Percentiles rank a stretch among this genome's conserved stretches.
Evolutionary conservation across 2,113 vertebrate species (phyloP).

Genomic region (Arothron firmamentum): DNA sequence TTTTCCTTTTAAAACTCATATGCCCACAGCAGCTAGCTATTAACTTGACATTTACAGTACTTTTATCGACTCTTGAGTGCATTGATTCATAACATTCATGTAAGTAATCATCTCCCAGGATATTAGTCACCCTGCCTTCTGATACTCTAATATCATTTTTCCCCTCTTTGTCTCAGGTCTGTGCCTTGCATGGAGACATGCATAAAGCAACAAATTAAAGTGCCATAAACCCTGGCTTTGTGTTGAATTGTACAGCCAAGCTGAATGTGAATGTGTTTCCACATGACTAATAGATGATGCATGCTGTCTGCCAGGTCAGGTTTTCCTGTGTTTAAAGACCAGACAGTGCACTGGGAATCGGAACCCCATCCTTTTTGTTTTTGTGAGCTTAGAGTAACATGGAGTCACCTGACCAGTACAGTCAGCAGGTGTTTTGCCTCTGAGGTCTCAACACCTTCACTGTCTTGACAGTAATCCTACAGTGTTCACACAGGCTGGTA

Average conservation of each 20-base stretch:
- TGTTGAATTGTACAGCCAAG: constrained; percentile 61
- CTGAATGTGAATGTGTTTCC: constrained; percentile 61
- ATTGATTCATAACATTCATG: constrained; percentile 71
- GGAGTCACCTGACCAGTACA: constrained; percentile 57
- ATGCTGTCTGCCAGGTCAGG: constrained; percentile 47
- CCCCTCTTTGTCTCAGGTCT: constrained; percentile 48
- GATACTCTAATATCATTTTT: constrained; percentile 65
- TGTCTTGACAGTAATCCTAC: constrained; percentile 22
- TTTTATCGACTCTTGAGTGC: constrained; percentile 66
- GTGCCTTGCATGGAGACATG: constrained; percentile 54
- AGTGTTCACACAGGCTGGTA: constrained; percentile 21
- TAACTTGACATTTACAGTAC: constrained; percentile 68
- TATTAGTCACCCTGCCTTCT: constrained; percentile 56
- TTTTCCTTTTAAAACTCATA: constrained; percentile 64
- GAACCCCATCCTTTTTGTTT: constrained; percentile 22
- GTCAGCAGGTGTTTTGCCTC: constrained; percentile 60
- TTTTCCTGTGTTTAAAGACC: constrained; percentile 29
- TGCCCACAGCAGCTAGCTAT: constrained; percentile 46
- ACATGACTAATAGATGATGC: constrained; percentile 72
- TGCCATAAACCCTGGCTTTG: constrained; percentile 58
- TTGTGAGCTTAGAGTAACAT: constrained; percentile 25
- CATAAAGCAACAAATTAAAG: constrained; percentile 47
- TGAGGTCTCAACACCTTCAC: constrained; percentile 41
- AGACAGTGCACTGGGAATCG: constrained; percentile 52
- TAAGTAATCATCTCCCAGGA: constrained; percentile 53